phyloP scores from a whole-genome alignment of 2,113 vertebrate species.

The Poeciliopsis retropinna region DNA sequence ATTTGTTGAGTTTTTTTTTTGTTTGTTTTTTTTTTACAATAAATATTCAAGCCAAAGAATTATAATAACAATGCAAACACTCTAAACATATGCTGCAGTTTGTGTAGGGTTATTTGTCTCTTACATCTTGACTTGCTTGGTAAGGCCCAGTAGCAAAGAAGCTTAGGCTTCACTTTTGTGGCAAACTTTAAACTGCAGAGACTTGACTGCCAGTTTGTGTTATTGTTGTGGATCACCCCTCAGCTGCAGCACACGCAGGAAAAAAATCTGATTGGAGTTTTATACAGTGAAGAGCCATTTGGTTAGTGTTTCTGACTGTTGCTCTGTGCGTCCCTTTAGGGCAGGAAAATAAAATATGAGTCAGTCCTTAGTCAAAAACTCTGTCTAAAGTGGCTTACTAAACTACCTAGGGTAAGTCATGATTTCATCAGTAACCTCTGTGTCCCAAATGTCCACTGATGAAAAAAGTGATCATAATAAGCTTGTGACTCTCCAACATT shows the following conservation, averaged over 20 bases:
- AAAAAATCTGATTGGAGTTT: slow-evolving; percentile 59
- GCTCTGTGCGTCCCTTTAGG: slow-evolving; percentile 46
- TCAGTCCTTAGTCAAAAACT: slow-evolving; percentile 53
- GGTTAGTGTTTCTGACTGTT: slow-evolving; percentile 64
- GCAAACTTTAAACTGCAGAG: slow-evolving; percentile 67
- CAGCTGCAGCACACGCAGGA: slow-evolving; percentile 52
- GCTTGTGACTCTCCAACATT: neutral
- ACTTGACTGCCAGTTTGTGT: slow-evolving; percentile 71
- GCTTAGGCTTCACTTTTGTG: slow-evolving; percentile 51
- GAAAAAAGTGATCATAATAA: slow-evolving; percentile 16
- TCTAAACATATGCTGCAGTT: slow-evolving; percentile 14
- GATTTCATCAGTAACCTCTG: slow-evolving; percentile 61
- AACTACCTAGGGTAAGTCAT: slow-evolving; percentile 59
- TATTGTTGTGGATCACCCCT: slow-evolving; percentile 57
- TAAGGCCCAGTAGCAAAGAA: slow-evolving; percentile 26
- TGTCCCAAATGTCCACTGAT: slow-evolving; percentile 28
- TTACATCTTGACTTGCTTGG: slow-evolving; percentile 16
- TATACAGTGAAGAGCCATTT: slow-evolving; percentile 45
- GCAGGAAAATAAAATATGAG: slow-evolving; percentile 61
- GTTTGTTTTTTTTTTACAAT: neutral
- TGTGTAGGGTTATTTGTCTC: slow-evolving; percentile 18
- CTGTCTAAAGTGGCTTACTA: slow-evolving; percentile 33
- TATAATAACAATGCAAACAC: neutral
- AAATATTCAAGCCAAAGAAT: neutral
- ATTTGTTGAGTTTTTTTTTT: neutral